Base-by-base conservation (phyloP, 1,140 invertebrate species). In the Geopemphigus sp. region DNA sequence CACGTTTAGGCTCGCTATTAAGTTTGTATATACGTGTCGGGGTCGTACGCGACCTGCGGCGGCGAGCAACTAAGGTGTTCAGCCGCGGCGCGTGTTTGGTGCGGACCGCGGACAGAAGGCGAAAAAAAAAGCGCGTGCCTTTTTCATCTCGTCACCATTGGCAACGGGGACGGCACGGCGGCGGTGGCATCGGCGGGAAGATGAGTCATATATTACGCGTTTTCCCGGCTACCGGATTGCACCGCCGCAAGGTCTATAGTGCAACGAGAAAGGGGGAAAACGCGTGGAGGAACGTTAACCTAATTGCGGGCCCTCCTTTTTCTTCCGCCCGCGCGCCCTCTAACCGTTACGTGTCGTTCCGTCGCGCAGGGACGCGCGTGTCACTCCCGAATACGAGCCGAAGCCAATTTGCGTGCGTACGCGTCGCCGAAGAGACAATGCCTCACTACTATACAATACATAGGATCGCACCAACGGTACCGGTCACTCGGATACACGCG, bases 221-320 rank as follows among this genome's bases (percentile, higher is more conserved):
- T 61, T 61, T 78, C 74, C 74, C 54, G 39, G 17, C 39, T 59
- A 61, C 74, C 74, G 74, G 57, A 78, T 47, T 78, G 56, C 57
- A 8, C 32, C 57, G 74, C 74, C 74, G 22, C 32, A n/a, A 39
- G 74, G 39, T 5, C 32, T 63, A n/a, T 15, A 22, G 19, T 50
- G 5, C 57, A 39, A n/a, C n/a, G 56, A 15, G 66, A 26, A 39
- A 26, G 39, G 72, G 53, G 73, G n/a, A 61, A 76, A 61, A 61
- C n/a, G 54, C 50, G 63, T n/a, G 74, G 74, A 50, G 74, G 74
- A 50, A 61, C 74, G 74, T 78, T 78, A 78, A 78, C 74, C 74
- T 78, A 78, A 78, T 78, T 78, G 74, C 57, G 74, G 56, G 74
- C 74, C 74, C 74, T 78, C 32, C 32, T 39, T 39, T 39, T 39